Evolutionary conservation across 1,140 invertebrate genomes (phyloP).

Genomic region (Diorhabda carinulata): DNA sequence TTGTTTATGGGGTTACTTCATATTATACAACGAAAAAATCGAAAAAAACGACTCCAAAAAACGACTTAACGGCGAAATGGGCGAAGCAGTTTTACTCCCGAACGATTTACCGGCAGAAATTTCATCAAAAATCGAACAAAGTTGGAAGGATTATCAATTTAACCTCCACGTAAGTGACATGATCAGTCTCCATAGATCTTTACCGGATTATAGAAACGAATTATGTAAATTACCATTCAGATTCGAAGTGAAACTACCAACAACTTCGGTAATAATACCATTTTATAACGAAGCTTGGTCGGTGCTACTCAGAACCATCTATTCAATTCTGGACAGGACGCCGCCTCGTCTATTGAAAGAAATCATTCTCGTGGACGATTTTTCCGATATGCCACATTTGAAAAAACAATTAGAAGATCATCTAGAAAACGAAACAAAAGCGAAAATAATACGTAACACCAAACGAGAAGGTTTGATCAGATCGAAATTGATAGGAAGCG

Average conservation of each 20-base stretch:
- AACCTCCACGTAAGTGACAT: conserved; percentile 3
- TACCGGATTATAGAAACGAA: conserved; percentile 4
- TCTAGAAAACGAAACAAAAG: conserved; percentile 82
- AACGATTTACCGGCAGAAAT: not conserved
- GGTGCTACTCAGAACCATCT: conserved; percentile 84
- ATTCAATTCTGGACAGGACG: conserved; percentile 88
- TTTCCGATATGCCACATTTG: conserved; percentile 91
- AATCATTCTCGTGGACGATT: conserved; percentile 94
- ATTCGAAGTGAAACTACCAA: conserved; percentile 76
- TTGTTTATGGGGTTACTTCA: not conserved
- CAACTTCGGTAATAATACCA: conserved; percentile 93
- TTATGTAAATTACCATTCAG: conserved; percentile 78
- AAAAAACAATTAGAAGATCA: conserved; percentile 91
- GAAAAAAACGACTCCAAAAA: not conserved
- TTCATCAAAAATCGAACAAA: not conserved
- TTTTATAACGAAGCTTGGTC: conserved; percentile 97
- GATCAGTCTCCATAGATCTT: not conserved
- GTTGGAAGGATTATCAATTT: not conserved
- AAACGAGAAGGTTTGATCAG: conserved; percentile 90
- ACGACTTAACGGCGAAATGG: conserved; percentile 5
- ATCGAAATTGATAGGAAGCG: conserved; percentile 83
- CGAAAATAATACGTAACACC: conserved; percentile 79
- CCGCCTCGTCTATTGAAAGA: conserved; percentile 83
- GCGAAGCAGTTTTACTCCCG: not conserved
- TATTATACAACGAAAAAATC: not conserved